Evolutionary conservation across 2,113 vertebrate species (phyloP).

Genomic region (Dromaius novaehollandiae): DNA sequence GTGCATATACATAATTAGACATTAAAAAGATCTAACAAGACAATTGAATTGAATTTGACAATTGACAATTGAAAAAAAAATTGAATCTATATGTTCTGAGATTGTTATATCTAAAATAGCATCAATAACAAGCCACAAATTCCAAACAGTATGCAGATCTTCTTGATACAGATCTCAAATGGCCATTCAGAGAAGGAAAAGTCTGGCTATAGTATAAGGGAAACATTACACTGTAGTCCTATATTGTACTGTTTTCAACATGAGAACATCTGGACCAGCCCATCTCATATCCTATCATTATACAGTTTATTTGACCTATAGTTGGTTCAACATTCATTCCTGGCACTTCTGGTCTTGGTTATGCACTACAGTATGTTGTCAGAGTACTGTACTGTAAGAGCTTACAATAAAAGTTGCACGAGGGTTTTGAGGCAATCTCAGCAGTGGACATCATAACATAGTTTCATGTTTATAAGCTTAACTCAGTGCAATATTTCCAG

Average conservation of each 20-base stretch:
- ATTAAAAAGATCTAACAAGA: neutral
- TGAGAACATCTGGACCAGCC: neutral
- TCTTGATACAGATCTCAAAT: neutral
- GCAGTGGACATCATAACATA: neutral
- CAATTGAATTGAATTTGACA: neutral
- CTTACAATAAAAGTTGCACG: neutral
- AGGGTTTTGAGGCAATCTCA: neutral
- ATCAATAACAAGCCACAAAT: neutral
- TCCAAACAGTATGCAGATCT: neutral
- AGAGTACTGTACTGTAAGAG: neutral
- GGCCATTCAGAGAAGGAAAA: neutral
- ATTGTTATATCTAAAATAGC: neutral
- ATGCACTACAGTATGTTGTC: neutral
- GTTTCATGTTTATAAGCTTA: neutral
- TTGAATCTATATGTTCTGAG: neutral
- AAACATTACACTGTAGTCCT: neutral
- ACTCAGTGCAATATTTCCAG: neutral
- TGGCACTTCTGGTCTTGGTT: neutral
- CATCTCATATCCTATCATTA: neutral
- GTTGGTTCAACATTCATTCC: neutral
- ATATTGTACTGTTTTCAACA: neutral
- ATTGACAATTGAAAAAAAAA: too few species aligned
- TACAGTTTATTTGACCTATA: neutral
- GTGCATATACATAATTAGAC: neutral
- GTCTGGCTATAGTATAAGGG: neutral